Conservation (phyloP, 2,888 invertebrate genomes). For the Pseudeuparius sepicola region DNA sequence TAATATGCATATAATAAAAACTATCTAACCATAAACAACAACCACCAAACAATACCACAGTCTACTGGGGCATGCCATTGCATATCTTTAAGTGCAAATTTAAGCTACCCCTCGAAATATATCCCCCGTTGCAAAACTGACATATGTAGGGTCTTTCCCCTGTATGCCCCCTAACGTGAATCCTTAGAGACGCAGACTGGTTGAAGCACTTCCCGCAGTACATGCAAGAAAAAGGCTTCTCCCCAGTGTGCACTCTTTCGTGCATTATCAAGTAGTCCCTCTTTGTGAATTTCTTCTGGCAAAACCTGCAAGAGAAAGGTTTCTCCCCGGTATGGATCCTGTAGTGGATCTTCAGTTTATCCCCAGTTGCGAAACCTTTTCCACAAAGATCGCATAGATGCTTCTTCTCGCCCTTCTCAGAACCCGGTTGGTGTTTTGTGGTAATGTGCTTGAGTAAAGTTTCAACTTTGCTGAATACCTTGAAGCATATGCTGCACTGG, state of each 20-base stretch:
- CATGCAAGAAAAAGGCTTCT: conserved; percentile 35
- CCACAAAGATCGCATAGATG: conserved; percentile 32
- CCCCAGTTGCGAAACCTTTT: conserved; percentile 27
- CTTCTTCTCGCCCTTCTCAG: conserved; percentile 20
- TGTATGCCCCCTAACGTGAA: conserved; percentile 32
- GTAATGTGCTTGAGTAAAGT: conserved; percentile 38
- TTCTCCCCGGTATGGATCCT: conserved; percentile 31
- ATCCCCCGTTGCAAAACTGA: conserved; percentile 30
- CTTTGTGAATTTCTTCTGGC: conserved; percentile 32
- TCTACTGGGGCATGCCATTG: conserved; percentile 21
- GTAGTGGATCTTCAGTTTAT: conserved; percentile 29
- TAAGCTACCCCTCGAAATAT: conserved; percentile 30
- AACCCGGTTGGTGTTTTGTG: conserved; percentile 24
- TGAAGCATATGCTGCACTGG: conserved; percentile 27
- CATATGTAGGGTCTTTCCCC: conserved; percentile 34
- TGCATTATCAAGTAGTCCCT: conserved; percentile 34
- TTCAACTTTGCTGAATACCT: conserved; percentile 24
- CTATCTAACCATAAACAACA: no score
- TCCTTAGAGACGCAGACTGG: conserved; percentile 30
- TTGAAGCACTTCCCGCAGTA: conserved; percentile 35
- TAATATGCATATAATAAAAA: no score
- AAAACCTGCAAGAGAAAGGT: conserved; percentile 30
- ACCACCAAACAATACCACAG: not conserved
- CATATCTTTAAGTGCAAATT: conserved; percentile 31
- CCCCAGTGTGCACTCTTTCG: conserved; percentile 35